Evolutionary conservation across 2,888 invertebrate genomes (phyloP).

Genomic region (Tachina grossa): DNA sequence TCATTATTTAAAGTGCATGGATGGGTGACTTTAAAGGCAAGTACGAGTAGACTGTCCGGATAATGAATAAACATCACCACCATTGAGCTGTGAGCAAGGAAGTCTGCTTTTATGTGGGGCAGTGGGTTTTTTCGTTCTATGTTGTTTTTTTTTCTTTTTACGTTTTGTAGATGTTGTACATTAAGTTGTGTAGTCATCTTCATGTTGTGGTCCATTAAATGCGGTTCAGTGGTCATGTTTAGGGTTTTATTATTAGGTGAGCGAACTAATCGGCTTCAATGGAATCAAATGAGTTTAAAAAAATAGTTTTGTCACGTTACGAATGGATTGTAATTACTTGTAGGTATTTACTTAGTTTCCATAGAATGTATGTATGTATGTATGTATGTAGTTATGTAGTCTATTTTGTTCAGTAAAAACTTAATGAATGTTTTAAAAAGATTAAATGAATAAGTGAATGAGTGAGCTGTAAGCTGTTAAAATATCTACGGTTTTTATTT

Average conservation of each 20-base stretch:
- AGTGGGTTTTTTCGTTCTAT: constrained; percentile 7
- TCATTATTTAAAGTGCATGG: constrained; percentile 1
- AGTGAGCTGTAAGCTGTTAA: not conserved
- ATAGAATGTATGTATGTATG: not conserved
- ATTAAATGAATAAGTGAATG: constrained; percentile 42
- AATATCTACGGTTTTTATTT: not conserved
- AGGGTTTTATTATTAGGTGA: constrained; percentile 69
- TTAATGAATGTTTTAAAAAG: constrained; percentile 53
- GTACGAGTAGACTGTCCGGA: constrained; percentile 23
- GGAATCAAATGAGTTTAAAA: constrained; percentile 59
- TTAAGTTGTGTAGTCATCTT: constrained; percentile 33
- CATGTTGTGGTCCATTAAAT: constrained; percentile 68
- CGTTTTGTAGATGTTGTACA: constrained; percentile 35
- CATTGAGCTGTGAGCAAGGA: constrained; percentile 19
- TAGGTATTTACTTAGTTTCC: not conserved
- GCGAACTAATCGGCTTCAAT: constrained; percentile 68
- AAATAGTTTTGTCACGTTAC: constrained; percentile 61
- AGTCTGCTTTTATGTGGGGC: constrained; percentile 43
- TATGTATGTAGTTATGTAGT: not conserved
- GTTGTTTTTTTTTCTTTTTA: not conserved
- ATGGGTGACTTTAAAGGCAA: constrained; percentile 4
- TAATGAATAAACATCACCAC: constrained; percentile 6
- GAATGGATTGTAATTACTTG: constrained; percentile 24
- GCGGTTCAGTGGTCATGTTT: constrained; percentile 70
- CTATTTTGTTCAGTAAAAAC: constrained; percentile 23